Percentiles rank a stretch among this genome's conserved stretches.
phyloP scores from a whole-genome alignment of 1,140 invertebrate species.

The Caenorhabditis latens region DNA sequence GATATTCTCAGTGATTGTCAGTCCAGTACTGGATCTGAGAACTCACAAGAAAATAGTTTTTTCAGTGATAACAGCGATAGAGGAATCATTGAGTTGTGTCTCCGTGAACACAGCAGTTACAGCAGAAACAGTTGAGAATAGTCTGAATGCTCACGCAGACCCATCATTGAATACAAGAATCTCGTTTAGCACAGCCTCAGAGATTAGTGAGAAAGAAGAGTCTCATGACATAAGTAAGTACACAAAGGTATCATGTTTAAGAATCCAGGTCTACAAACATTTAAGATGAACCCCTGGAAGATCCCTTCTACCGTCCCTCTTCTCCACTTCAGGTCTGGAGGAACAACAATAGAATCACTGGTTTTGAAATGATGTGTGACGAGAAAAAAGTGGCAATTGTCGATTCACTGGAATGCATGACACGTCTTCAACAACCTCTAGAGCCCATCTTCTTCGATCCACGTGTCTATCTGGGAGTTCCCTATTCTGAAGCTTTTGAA shows the following conservation, averaged over 20 bases:
- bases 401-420: constrained; percentile 16
- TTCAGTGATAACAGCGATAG: constrained; percentile 14
- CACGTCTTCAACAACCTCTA: not conserved
- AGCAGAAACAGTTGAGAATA: not conserved
- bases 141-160: constrained; percentile 23
- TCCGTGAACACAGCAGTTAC: constrained; percentile 3
- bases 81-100: not conserved
- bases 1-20: constrained; percentile 28
- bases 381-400: constrained; percentile 1
- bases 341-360: not conserved
- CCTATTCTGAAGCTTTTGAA: not conserved
- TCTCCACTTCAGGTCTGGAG: not conserved
- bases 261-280: too few relatives aligned
- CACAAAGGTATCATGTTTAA: too few relatives aligned
- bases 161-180: constrained; percentile 1
- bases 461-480: constrained; percentile 8
- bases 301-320: not conserved
- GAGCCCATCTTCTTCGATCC: constrained; percentile 26
- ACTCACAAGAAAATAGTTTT: not conserved
- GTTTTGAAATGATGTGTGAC: constrained; percentile 7
- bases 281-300: not conserved
- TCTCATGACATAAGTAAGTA: not conserved
- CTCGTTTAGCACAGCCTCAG: constrained; percentile 17
- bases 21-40: not conserved
- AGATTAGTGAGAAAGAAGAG: not conserved